phyloP scores from a whole-genome alignment of 2,888 invertebrate genomes.

The Nineta flava region DNA sequence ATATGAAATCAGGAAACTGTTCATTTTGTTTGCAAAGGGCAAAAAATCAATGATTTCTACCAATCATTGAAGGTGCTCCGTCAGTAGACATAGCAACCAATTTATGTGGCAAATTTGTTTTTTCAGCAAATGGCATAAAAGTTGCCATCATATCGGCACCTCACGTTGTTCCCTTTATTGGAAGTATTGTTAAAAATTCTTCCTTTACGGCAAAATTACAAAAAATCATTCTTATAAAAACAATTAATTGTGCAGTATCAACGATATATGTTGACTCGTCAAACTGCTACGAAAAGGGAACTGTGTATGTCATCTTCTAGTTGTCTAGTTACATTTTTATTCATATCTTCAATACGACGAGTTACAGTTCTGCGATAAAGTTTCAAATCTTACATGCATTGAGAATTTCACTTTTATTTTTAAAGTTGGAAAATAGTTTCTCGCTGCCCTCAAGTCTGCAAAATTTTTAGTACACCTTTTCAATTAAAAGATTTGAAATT shows the following conservation, averaged over 20 bases:
- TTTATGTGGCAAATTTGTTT: constrained; percentile 12
- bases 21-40: constrained; percentile 10
- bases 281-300: constrained; percentile 13
- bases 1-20: constrained; percentile 11
- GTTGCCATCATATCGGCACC: constrained; percentile 13
- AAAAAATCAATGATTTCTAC: constrained; percentile 13
- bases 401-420: constrained; percentile 13
- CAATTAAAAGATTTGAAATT: no score
- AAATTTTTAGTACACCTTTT: no score
- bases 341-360: constrained; percentile 9
- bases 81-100: constrained; percentile 14
- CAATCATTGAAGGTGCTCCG: constrained; percentile 15
- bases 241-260: constrained; percentile 13
- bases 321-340: constrained; percentile 8
- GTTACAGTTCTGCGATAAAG: constrained; percentile 10
- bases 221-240: constrained; percentile 14
- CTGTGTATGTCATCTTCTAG: constrained; percentile 10
- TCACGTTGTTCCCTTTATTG: constrained; percentile 12
- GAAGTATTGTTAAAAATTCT: constrained; percentile 14
- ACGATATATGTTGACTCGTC: constrained; percentile 15
- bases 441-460: constrained; percentile 12
- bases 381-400: constrained; percentile 11
- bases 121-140: constrained; percentile 12
- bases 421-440: constrained; percentile 12
- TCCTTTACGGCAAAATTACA: constrained; percentile 12